Evolutionary conservation across 35 echinoderm and acorn worm species (phyloP), one percentile per base, ranked within the genome.

Genomic region (Lytechinus pictus): DNA sequence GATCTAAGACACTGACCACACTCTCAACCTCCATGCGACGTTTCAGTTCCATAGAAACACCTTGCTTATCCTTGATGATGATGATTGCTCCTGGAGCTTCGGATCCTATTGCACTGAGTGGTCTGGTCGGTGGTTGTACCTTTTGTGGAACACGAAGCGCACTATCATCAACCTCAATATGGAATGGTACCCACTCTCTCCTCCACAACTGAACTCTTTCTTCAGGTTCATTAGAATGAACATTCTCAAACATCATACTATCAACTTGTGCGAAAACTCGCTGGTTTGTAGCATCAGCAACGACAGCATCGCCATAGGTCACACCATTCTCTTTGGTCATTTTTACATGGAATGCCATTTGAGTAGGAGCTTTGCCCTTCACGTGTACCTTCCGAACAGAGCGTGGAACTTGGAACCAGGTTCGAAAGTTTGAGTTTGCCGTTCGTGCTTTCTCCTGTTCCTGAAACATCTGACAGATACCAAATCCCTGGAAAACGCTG

Each of bases 41-140:
- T 55, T 97, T 99, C 27, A 99, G 93, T 86, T 99, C 98, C 86
- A 87, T 88, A 9, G 97, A 95, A 24, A 99, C 96, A 24, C 98
- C 98, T 87, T 95, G 94, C 55, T 96, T 97, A 72, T 99, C 98
- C 94, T 99, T 99, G 87, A 99, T 96, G 61, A 99, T 97, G 86
- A 99, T 97, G 27, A 99, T 95, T 29, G 98, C 98, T 21, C 98
- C 98, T 16, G 98, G 97, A 92, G 97, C 96, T 86, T 99, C 98
- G 61, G 98, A 96, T 13, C 98, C 97, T 51, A 99, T 99, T 51
- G 97, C 97, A 71, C 97, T 98, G 19, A 98, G 95, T 52, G 97
- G 97, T 55, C 97, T 91, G 52, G 95, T 89, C 28, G 53, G 96
- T 11, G 89, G 95, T n/a, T 57, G 29, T 27, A 86, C 53, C 61